A percentile compares a stretch with the other conserved stretches of the same genome.
These are phyloP conservation scores for Heliconius melpomene DNA, from an alignment of 1,140 invertebrate species.

Conservation along the genomic window DNA sequence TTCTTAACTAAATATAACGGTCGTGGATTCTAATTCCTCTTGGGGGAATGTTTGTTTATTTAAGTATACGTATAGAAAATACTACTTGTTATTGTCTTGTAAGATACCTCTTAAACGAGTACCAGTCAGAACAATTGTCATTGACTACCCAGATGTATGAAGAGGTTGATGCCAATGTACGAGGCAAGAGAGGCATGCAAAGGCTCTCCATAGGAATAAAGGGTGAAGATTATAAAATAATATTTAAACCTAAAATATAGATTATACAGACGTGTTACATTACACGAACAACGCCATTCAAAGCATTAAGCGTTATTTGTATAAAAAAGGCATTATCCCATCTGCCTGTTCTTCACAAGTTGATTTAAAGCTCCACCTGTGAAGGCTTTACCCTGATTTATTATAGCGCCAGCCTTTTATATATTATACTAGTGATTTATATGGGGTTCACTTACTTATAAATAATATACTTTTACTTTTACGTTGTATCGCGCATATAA, in stretches of 20 bases:
- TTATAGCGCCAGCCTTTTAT: background rate
- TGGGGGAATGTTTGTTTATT: background rate
- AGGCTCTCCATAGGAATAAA: background rate
- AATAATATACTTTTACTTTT: background rate
- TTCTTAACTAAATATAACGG: background rate
- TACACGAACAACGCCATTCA: background rate
- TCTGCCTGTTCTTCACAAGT: background rate
- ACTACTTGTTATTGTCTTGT: too few species aligned
- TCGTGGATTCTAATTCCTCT: background rate
- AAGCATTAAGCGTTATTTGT: background rate
- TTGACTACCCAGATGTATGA: too few species aligned
- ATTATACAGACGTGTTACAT: background rate
- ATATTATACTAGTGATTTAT: background rate
- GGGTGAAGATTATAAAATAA: background rate
- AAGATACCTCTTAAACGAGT: too few species aligned
- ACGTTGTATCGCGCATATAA: background rate
- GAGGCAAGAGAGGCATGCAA: too few species aligned
- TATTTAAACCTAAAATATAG: background rate
- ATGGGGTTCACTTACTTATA: background rate
- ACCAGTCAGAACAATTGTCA: too few species aligned
- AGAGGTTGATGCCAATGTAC: too few species aligned
- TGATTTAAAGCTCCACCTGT: constrained; percentile 8
- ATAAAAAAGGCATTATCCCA: background rate
- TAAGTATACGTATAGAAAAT: too few species aligned
- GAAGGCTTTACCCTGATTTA: constrained; percentile 4